Evolutionary conservation across 2,113 vertebrate species (phyloP).

Genomic region (Grus americana): DNA sequence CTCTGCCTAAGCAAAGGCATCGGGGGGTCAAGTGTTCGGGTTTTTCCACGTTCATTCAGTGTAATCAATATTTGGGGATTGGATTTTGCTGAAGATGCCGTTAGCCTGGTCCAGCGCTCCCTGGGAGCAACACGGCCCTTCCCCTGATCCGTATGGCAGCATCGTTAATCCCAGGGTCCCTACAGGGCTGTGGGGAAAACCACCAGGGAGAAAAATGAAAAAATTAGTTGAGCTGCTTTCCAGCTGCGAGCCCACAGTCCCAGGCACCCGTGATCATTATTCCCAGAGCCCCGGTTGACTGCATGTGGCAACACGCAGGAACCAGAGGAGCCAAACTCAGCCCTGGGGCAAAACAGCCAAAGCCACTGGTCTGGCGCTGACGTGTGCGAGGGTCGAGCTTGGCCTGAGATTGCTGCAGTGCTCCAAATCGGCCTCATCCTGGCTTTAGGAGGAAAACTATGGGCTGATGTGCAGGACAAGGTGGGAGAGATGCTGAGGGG

Average conservation of each 20-base stretch:
- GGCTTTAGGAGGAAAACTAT: neutral
- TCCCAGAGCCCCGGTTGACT: neutral
- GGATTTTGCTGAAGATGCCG: neutral
- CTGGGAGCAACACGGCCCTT: neutral
- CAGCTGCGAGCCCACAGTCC: neutral
- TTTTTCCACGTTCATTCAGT: fast-evolving
- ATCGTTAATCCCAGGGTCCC: neutral
- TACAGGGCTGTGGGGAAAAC: neutral
- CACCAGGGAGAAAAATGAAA: neutral
- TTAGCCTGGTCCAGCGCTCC: neutral
- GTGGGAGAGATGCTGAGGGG: neutral
- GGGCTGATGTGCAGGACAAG: neutral
- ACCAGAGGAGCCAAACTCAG: neutral
- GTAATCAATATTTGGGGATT: neutral
- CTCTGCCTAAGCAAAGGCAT: neutral
- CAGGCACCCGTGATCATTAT: fast-evolving
- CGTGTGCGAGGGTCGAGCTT: fast-evolving
- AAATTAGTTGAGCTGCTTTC: neutral
- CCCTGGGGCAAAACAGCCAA: neutral
- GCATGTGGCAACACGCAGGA: neutral
- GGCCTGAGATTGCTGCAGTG: fast-evolving
- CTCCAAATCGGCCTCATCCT: neutral
- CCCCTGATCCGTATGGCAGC: fast-evolving
- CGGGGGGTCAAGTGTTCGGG: fast-evolving
- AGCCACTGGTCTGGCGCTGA: neutral